phyloP scores from a whole-genome alignment of 2,113 vertebrate genomes.

The Drymodes brunneopygia region DNA sequence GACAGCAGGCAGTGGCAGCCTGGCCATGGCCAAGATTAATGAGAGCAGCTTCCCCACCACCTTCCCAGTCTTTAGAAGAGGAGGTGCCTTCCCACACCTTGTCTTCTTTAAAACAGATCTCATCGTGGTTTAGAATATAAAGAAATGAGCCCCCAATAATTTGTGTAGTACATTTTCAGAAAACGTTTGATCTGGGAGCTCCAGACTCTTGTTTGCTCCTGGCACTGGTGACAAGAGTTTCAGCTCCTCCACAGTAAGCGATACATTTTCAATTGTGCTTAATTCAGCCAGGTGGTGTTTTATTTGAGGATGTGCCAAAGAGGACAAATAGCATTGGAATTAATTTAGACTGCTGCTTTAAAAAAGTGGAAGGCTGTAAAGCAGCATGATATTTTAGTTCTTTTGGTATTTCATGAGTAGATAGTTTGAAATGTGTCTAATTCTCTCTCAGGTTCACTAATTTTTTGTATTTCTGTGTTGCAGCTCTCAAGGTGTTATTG shows the following conservation, averaged over 20 bases:
- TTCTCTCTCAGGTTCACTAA: background rate
- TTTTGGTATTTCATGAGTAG: background rate
- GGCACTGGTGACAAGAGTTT: background rate
- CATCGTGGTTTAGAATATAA: background rate
- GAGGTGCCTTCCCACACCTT: background rate
- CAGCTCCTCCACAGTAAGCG: rapidly evolving
- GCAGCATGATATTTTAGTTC: background rate
- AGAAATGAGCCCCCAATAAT: background rate
- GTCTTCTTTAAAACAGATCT: background rate
- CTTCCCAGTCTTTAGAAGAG: background rate
- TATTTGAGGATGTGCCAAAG: background rate
- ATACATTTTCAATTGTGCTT: background rate
- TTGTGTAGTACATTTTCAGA: background rate
- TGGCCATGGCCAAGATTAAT: background rate
- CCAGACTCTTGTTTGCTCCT: background rate
- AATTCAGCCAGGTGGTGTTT: background rate
- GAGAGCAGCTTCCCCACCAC: background rate
- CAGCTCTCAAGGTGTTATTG: background rate
- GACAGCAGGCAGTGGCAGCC: background rate
- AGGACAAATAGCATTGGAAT: background rate
- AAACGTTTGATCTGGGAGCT: background rate
- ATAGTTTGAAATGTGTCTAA: background rate
- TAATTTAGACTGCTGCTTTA: background rate
- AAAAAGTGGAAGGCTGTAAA: background rate
- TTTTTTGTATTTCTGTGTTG: background rate